These are phyloP conservation scores for Pomatorhinus ruficollis DNA, from an alignment of 2,113 vertebrate species.

Conservation along the genomic window DNA sequence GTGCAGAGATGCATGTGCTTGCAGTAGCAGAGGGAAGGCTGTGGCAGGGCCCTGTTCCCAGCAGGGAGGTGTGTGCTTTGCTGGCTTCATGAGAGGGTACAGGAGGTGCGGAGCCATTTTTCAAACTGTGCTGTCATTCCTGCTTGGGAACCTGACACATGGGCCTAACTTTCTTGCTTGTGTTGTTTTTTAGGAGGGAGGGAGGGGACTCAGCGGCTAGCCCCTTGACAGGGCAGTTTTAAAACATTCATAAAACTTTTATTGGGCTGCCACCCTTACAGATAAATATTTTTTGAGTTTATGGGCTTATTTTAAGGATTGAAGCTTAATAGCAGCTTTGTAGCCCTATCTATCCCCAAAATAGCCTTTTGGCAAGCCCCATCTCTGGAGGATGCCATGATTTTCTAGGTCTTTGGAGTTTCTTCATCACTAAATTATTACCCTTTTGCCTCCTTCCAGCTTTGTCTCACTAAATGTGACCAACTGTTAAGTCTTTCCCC, in stretches of 20 bases:
- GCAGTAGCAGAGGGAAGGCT: fast-evolving
- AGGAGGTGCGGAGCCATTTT: not conserved
- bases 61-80: not conserved
- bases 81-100: not conserved
- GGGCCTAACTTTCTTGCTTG: not conserved
- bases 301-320: conserved; percentile 70
- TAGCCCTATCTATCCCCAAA: conserved; percentile 47
- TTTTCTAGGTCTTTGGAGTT: conserved; percentile 47
- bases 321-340: conserved; percentile 74
- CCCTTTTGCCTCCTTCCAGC: conserved; percentile 16
- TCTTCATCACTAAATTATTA: conserved; percentile 41
- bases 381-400: conserved; percentile 17
- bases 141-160: not conserved
- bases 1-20: fast-evolving
- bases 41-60: not conserved
- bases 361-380: conserved; percentile 62
- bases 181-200: conserved; percentile 30
- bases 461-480: not conserved
- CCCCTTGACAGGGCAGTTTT: conserved; percentile 69
- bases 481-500: not conserved
- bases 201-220: conserved; percentile 69
- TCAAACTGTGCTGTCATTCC: not conserved
- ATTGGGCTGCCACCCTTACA: conserved; percentile 78
- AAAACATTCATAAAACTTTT: conserved; percentile 79
- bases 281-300: conserved; percentile 79